phyloP scores from a whole-genome alignment of 2,113 vertebrate species.

The Campylomormyrus tamandua region DNA sequence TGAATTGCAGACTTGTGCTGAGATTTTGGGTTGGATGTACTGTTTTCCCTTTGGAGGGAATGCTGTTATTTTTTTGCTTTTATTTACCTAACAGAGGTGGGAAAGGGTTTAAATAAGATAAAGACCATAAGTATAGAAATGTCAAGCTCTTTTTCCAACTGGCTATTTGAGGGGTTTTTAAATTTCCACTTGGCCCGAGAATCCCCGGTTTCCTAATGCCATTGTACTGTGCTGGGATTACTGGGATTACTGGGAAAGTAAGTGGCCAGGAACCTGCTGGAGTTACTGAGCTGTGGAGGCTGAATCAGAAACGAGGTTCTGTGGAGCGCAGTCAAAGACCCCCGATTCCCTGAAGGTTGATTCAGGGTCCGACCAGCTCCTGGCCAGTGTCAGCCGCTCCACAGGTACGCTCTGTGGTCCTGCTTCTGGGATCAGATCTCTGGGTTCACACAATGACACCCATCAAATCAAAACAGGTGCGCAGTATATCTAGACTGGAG shows the following conservation, averaged over 20 bases:
- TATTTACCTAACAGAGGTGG: background rate
- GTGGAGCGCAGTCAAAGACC: constrained; percentile 6
- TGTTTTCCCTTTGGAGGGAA: background rate
- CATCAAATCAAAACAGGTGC: background rate
- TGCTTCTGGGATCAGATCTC: background rate
- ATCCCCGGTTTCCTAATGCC: constrained; percentile 17
- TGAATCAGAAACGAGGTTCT: background rate
- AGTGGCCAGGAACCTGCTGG: constrained; percentile 10
- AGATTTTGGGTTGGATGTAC: background rate
- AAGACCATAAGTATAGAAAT: constrained; percentile 6
- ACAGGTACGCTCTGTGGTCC: too few species aligned
- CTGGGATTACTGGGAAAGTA: constrained; percentile 23
- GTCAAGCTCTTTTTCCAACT: constrained; percentile 7
- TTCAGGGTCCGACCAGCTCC: background rate
- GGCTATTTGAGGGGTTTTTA: constrained; percentile 19
- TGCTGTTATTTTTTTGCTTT: background rate
- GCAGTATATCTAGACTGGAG: background rate
- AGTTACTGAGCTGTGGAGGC: constrained; percentile 13
- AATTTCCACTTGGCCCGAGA: constrained; percentile 23
- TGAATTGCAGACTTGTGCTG: background rate
- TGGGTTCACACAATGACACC: background rate
- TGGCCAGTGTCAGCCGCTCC: background rate
- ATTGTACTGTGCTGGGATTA: constrained; percentile 25
- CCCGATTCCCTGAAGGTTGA: background rate
- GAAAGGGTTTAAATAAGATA: background rate